Conservation (phyloP, 2,797 vertebrate species). For the Lepidocolaptes lacrymiger region DNA sequence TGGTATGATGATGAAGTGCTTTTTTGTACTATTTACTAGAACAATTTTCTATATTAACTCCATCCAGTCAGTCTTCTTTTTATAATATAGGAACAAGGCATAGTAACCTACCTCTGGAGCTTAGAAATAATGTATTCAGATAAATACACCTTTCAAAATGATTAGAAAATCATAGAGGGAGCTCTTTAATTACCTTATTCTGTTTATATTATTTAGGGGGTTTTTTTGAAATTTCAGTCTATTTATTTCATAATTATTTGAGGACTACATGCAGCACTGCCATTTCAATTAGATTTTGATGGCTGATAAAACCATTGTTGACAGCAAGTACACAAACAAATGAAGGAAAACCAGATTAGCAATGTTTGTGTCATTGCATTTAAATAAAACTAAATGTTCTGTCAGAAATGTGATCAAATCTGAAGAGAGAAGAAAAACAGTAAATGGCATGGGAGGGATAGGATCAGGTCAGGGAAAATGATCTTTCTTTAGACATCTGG, state of each 20-base stretch:
- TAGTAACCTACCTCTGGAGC: slow-evolving; percentile 30
- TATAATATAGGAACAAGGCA: slow-evolving; percentile 18
- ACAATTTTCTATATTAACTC: slow-evolving; percentile 44
- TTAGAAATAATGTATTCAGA: slow-evolving; percentile 43
- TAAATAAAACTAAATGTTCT: slow-evolving; percentile 70
- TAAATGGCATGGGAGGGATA: not conserved
- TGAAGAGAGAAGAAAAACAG: slow-evolving; percentile 3
- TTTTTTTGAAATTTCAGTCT: slow-evolving; percentile 72
- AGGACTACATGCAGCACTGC: slow-evolving; percentile 61
- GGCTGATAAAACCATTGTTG: slow-evolving; percentile 75
- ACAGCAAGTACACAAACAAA: slow-evolving; percentile 65
- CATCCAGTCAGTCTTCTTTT: slow-evolving; percentile 1
- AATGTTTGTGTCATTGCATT: slow-evolving; percentile 63
- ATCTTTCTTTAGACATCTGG: slow-evolving; percentile 7
- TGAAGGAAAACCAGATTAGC: slow-evolving; percentile 68
- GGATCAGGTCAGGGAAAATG: not conserved
- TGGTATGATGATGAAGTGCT: slow-evolving; percentile 38
- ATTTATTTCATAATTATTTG: slow-evolving; percentile 75
- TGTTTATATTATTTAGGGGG: slow-evolving; percentile 65
- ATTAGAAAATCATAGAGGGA: not conserved
- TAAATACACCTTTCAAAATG: slow-evolving; percentile 7
- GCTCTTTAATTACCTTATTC: slow-evolving; percentile 74
- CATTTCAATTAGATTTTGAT: slow-evolving; percentile 78
- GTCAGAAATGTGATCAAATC: slow-evolving; percentile 47
- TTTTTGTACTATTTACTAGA: slow-evolving; percentile 47